phyloP scores from a whole-genome alignment of 2,888 invertebrate species.

The Nymphalis c-album region DNA sequence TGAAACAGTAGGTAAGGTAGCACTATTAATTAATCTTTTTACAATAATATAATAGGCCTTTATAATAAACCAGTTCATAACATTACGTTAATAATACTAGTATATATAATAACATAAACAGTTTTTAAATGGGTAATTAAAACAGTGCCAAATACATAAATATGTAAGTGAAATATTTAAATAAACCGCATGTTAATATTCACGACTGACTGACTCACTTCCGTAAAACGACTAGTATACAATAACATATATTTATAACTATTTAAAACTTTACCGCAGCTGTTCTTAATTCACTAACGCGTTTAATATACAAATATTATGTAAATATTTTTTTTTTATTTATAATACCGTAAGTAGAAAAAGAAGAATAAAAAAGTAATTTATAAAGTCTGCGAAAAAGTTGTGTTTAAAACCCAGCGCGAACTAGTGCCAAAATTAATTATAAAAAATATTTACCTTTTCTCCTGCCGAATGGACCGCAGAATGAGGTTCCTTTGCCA shows the following conservation, averaged over 20 bases:
- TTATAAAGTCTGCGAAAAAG: conserved; percentile 9
- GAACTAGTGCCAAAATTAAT: conserved; percentile 2
- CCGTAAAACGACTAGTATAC: conserved; percentile 17
- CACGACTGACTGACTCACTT: conserved; percentile 14
- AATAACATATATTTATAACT: conserved; percentile 7
- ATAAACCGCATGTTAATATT: conserved; percentile 14
- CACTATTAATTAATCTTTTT: not conserved
- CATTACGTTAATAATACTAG: not conserved
- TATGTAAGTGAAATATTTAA: conserved; percentile 17
- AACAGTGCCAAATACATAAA: conserved; percentile 9
- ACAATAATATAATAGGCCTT: not conserved
- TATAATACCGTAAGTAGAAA: not conserved
- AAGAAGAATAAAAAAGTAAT: not conserved
- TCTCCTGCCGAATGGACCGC: conserved; percentile 90
- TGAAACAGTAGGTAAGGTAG: conserved; percentile 10
- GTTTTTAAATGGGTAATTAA: not conserved
- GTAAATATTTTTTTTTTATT: not conserved
- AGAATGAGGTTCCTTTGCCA: conserved; percentile 89
- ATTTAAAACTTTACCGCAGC: conserved; percentile 14
- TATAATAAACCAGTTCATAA: not conserved
- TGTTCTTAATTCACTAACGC: conserved; percentile 1
- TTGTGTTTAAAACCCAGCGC: not conserved
- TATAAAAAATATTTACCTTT: conserved; percentile 81
- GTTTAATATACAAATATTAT: not conserved
- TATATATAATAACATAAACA: not conserved